Percentiles rank a stretch among this genome's conserved stretches.
Evolutionary conservation across 2,113 vertebrate species (phyloP).

Genomic region (Sorex fumeus): DNA sequence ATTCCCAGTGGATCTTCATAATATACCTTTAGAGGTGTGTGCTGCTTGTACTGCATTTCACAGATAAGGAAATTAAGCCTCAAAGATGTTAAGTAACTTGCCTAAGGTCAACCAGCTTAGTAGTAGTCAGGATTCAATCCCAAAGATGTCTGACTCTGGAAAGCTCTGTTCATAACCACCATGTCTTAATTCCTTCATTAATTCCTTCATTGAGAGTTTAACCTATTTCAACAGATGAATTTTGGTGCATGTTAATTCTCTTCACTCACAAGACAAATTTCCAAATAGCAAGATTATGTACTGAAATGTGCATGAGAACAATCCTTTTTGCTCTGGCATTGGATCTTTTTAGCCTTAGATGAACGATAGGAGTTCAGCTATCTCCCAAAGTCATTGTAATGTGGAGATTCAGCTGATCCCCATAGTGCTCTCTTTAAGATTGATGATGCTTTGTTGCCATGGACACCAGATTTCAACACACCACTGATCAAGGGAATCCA

Average conservation of each 20-base stretch:
- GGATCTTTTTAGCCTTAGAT: conserved; percentile 46
- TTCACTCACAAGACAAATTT: conserved; percentile 47
- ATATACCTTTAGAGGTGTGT: background rate
- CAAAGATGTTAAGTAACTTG: conserved; percentile 53
- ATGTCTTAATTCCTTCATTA: background rate
- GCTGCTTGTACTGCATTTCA: conserved; percentile 39
- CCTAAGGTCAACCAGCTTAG: conserved; percentile 38
- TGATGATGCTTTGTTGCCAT: conserved; percentile 77
- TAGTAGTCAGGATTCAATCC: background rate
- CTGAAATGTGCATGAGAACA: background rate
- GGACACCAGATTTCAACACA: conserved; percentile 81
- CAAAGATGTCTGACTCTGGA: conserved; percentile 17
- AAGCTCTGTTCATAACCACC: conserved; percentile 1
- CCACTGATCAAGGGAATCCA: conserved; percentile 75
- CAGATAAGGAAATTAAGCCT: conserved; percentile 55
- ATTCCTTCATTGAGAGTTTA: conserved; percentile 23
- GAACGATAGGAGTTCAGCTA: conserved; percentile 29
- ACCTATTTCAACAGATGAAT: conserved; percentile 30
- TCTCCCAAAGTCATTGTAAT: conserved; percentile 47
- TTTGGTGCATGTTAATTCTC: conserved; percentile 25
- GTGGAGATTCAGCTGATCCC: conserved; percentile 58
- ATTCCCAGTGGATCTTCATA: conserved; percentile 51
- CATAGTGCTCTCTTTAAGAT: conserved; percentile 73
- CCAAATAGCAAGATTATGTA: conserved; percentile 49
- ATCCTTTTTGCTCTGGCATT: conserved; percentile 4